Percentiles rank a stretch among this genome's conserved stretches.
Evolutionary conservation across 2,797 vertebrate species (phyloP).

Genomic region (Enteromius paludinosus): DNA sequence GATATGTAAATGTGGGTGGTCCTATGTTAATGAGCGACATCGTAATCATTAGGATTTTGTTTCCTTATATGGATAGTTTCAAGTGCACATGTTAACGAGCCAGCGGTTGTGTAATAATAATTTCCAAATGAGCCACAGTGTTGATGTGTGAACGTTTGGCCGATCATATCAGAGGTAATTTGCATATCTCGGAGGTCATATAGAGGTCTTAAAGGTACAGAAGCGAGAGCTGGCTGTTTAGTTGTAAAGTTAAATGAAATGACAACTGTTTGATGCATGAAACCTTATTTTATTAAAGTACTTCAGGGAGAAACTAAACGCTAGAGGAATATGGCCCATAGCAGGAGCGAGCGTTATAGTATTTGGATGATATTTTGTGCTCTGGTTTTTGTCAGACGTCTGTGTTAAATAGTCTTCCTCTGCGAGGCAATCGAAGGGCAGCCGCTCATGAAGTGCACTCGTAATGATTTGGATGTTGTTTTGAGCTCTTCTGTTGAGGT

Average conservation of each 20-base stretch:
- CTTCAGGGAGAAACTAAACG: neutral
- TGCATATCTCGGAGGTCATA: neutral
- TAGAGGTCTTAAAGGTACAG: neutral
- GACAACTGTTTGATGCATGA: neutral
- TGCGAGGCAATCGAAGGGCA: slow-evolving; percentile 45
- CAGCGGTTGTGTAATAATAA: no score
- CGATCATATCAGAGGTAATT: neutral
- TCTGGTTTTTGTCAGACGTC: slow-evolving; percentile 51
- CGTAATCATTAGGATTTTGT: neutral
- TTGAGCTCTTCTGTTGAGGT: neutral
- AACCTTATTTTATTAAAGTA: neutral
- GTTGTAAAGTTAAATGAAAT: neutral
- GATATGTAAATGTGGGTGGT: neutral
- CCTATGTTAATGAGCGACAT: neutral
- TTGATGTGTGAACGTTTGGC: neutral
- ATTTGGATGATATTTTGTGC: neutral
- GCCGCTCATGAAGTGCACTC: neutral
- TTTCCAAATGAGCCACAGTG: neutral
- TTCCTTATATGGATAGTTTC: neutral
- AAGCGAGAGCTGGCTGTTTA: neutral
- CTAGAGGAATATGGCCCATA: neutral
- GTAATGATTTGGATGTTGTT: neutral
- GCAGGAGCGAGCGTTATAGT: neutral
- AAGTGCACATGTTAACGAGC: no score
- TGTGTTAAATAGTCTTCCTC: slow-evolving; percentile 43